phyloP scores from a whole-genome alignment of 2,888 invertebrate genomes.

The Apamea sordens region DNA sequence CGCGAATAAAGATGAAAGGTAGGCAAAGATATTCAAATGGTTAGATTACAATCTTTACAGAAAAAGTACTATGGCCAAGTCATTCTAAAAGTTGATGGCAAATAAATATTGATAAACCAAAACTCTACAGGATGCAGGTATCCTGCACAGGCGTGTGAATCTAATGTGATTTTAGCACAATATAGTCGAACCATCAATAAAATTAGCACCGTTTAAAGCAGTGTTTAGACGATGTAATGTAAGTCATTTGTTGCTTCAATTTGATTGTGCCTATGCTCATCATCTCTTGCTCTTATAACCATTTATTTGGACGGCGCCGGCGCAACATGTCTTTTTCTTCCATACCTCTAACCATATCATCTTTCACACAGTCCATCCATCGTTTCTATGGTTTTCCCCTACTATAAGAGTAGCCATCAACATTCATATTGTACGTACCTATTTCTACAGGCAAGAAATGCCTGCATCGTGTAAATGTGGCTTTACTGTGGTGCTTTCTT shows the following conservation, averaged over 20 bases:
- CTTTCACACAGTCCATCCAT: neutral
- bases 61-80: neutral
- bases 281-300: neutral
- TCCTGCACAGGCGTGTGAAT: neutral
- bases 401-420: neutral
- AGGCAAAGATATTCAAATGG: neutral
- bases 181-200: neutral
- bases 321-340: neutral
- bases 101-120: neutral
- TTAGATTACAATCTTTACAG: neutral
- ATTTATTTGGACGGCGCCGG: neutral
- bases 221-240: neutral
- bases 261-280: neutral
- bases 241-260: neutral
- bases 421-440: neutral
- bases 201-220: neutral
- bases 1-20: conserved; percentile 27
- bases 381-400: neutral
- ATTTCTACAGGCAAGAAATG: neutral
- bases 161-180: no score
- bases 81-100: neutral
- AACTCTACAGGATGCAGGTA: neutral
- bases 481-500: neutral
- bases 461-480: neutral
- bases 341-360: no score